These are phyloP conservation scores for Champsocephalus gunnari DNA, from an alignment of 2,797 vertebrate genomes.

Conservation along the genomic window DNA sequence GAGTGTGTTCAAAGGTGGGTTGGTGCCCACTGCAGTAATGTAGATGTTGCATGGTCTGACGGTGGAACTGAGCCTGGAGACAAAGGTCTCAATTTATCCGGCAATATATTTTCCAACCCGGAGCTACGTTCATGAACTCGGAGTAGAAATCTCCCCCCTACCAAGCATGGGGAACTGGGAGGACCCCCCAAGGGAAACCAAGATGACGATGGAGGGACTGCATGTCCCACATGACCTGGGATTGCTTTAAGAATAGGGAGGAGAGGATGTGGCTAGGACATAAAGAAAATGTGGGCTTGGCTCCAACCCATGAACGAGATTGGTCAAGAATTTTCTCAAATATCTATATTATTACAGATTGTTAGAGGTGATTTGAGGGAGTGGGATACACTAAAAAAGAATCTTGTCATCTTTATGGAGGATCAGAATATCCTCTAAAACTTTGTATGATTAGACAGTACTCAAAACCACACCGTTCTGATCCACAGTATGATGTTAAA, in stretches of 20 bases:
- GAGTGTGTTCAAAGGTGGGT: not conserved
- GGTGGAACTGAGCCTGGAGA: not conserved
- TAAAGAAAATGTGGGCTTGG: no score
- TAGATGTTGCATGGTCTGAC: not conserved
- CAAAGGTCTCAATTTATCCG: not conserved
- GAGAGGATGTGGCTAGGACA: no score
- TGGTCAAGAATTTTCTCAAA: conserved; percentile 2
- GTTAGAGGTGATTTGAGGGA: not conserved
- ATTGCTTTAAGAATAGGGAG: not conserved
- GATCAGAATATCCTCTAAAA: not conserved
- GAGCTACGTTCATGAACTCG: not conserved
- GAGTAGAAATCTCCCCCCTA: not conserved
- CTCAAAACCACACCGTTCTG: not conserved
- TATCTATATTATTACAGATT: not conserved
- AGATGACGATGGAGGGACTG: not conserved
- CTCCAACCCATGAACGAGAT: not conserved
- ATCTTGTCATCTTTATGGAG: not conserved
- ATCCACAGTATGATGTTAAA: not conserved
- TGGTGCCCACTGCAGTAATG: not conserved
- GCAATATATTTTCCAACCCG: not conserved
- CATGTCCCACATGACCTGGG: conserved; percentile 3
- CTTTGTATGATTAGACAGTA: not conserved
- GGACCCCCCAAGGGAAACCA: not conserved
- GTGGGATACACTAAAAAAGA: not conserved
- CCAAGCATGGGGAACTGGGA: not conserved